Base-by-base conservation (phyloP, 2,888 invertebrate species). In the Maniola hyperantus region DNA sequence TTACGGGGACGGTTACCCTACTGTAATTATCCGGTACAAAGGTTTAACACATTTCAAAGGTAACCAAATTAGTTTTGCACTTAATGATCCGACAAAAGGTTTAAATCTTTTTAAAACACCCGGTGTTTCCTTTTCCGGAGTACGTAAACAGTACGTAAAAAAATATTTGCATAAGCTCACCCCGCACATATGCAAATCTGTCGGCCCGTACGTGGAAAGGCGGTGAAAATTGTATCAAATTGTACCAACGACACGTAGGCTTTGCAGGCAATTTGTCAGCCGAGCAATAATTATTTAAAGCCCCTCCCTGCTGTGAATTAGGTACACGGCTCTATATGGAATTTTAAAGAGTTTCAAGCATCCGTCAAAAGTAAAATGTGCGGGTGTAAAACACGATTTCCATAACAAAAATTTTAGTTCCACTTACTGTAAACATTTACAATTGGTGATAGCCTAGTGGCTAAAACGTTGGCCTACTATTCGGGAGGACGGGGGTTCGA, bases 11-110 rank as follows among this genome's bases (percentile, higher is more conserved):
- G 78, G 79, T 83, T 79, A 83, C 86, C 85, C 83, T 73, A 76
- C 83, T 80, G 85, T 87, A 89, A 92, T 91, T 89, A 89, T 84
- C 79, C 83, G 85, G 84, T 85, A 88, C 87, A 87, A 84, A 87
- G 89, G 85, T 84, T 74, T 87, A 87, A 87, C 91, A 91, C 91
- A 89, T 92, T 91, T 89, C 89, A 91, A 91, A 92, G 91, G 91
- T 91, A 91, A 90, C 90, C 91, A 91, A 92, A 92, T 92, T 92
- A 92, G 91, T 91, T 91, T 89, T 89, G 84, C 84, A 91, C 87
- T 90, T 92, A 92, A 91, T 92, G 91, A 90, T 88, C 91, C 91
- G 90, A 89, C 91, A 91, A 91, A 88, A 90, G 84, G 90, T 86
- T 90, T 91, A 92, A 92, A 92, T 92, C 92, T 91, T 91, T 91